These are phyloP conservation scores for Dorcus parallelipipedus DNA, from an alignment of 2,888 invertebrate genomes.

Conservation along the genomic window DNA sequence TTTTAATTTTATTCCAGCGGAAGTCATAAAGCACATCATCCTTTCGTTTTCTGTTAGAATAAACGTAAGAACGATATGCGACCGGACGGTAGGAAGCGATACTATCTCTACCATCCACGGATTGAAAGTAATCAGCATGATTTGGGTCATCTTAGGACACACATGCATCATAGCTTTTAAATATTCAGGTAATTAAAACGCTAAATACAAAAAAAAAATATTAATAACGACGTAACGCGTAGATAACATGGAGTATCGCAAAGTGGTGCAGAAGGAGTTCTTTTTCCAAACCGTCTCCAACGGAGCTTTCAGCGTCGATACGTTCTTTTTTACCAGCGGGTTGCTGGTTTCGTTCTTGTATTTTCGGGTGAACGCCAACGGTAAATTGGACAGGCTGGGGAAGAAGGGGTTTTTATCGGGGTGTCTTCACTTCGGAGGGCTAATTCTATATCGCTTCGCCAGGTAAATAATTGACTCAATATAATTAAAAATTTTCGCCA, in stretches of 20 bases:
- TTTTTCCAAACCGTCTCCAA: constrained; percentile 77
- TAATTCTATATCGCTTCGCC: constrained; percentile 73
- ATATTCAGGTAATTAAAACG: constrained; percentile 58
- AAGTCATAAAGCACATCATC: constrained; percentile 62
- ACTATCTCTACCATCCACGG: constrained; percentile 71
- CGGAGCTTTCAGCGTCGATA: constrained; percentile 77
- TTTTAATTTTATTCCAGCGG: constrained; percentile 47
- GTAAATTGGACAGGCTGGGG: constrained; percentile 65
- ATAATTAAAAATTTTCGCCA: neutral
- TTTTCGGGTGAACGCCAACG: constrained; percentile 74
- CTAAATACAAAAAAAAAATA: neutral
- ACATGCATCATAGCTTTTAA: constrained; percentile 79
- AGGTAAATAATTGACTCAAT: constrained; percentile 50
- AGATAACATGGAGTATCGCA: constrained; percentile 73
- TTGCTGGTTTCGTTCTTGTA: constrained; percentile 82
- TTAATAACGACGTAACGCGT: neutral
- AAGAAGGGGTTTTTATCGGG: constrained; percentile 62
- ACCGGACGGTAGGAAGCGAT: constrained; percentile 75
- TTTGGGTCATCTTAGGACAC: constrained; percentile 68
- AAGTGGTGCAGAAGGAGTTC: constrained; percentile 72
- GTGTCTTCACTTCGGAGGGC: constrained; percentile 68
- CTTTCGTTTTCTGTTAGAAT: constrained; percentile 76
- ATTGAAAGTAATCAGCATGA: constrained; percentile 60
- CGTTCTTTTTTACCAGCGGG: constrained; percentile 78
- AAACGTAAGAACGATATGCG: constrained; percentile 76